phyloP scores from a whole-genome alignment of 2,113 vertebrate species.

The Blennius ocellaris region DNA sequence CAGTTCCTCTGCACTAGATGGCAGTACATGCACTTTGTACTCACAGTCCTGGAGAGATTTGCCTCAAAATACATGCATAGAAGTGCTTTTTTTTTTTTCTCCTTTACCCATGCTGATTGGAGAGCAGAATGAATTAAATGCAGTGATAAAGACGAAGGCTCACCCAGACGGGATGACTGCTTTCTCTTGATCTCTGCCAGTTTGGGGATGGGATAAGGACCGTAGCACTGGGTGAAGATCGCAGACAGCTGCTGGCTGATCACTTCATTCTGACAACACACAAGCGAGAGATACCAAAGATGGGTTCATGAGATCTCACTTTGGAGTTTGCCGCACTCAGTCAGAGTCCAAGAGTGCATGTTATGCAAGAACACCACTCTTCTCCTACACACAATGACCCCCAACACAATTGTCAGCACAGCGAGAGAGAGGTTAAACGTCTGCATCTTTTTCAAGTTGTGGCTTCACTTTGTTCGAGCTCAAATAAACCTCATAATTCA shows the following conservation, averaged over 20 bases:
- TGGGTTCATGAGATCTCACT: conserved; percentile 1
- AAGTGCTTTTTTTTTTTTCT: neutral
- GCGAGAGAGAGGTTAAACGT: conserved; percentile 13
- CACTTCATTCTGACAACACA: conserved; percentile 91
- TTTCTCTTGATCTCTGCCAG: conserved; percentile 96
- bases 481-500: neutral
- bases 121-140: neutral
- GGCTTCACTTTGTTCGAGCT: conserved; percentile 7
- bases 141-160: conserved; percentile 46
- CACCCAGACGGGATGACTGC: conserved; percentile 93
- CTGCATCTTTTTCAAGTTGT: conserved; percentile 3
- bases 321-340: conserved; percentile 9
- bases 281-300: conserved; percentile 34
- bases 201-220: conserved; percentile 97
- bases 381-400: conserved; percentile 38
- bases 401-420: conserved; percentile 31
- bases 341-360: conserved; percentile 16
- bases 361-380: conserved; percentile 12
- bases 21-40: conserved; percentile 11
- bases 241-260: conserved; percentile 96
- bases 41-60: neutral
- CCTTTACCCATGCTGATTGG: neutral
- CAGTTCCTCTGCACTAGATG: conserved; percentile 68
- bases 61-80: neutral
- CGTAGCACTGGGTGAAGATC: conserved; percentile 98